Base-by-base conservation (phyloP, 1,140 invertebrate species). In the Hermetia illucens region DNA sequence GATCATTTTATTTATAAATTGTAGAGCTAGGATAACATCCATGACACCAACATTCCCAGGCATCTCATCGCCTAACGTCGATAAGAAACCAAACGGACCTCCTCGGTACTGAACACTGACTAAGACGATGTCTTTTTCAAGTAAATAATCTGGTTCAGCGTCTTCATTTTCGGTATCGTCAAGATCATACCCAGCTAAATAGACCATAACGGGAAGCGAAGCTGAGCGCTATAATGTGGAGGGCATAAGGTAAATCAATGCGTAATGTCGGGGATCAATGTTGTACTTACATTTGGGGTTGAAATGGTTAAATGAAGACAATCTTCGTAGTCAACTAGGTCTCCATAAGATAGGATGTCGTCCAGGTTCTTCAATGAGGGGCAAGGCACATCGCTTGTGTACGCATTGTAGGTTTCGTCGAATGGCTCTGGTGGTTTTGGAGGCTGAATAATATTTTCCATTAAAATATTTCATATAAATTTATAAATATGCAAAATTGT, bases 71-170 rank as follows among this genome's bases (percentile, higher is more conserved):
- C 40, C 48, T 13, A 38, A 36, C 42, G 62, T 72, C 4, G 54
- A 67, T 47, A 70, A 40, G 55, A 69, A 68, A 58, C 70, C 69
- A 29, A 70, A 55, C 0, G 64, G 63, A 21, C 69, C 72, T 34
- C 82, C 67, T 57, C 86, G 71, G 54, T 84, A 91, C 53, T 91
- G 87, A 0, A 79, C 62, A 1, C 79, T 78, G 3, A 90, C 80
- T 1, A 89, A 62, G 3, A 91, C 63, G 1, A 88, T 65, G 44
- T 87, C 77, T 30, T 72, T 62, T 36, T 84, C 79, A 1, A 89
- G 60, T 1, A 91, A 54, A 47, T 74, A 74, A 45, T 83, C 74
- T 0, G 81, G 77, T 2, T 75, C 75, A 48, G 81, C 80, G 2
- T 69, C 72, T 34, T 70, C 69, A 0, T 71, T 34, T 1, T 52